A percentile compares a stretch with the other conserved stretches of the same genome.
These are phyloP conservation scores for Cassiopea andromeda DNA, from an alignment of 30 jellyfish, hydroid and myxozoan genomes.

Conservation along the genomic window DNA sequence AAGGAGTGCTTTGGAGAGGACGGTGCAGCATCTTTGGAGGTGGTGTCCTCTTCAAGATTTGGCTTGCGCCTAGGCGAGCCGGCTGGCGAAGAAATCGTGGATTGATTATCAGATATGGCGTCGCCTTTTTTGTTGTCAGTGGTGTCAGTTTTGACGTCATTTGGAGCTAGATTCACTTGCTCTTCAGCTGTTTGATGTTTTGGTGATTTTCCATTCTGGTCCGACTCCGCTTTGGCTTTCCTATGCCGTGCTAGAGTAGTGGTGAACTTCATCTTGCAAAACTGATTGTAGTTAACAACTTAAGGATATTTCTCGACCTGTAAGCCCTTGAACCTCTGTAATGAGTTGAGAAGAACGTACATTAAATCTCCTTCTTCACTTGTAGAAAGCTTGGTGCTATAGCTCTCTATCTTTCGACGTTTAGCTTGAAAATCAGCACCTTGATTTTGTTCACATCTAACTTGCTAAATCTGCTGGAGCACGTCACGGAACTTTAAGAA, in stretches of 20 bases:
- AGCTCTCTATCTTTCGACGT: no score
- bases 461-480: no score
- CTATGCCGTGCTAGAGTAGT: background rate
- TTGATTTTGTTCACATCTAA: no score
- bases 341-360: no score
- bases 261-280: constrained; percentile 19
- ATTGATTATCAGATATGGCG: background rate
- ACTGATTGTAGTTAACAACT: background rate
- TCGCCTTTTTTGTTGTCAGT: background rate
- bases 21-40: constrained; percentile 20
- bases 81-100: background rate
- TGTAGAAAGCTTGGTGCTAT: no score
- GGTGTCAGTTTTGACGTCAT: background rate
- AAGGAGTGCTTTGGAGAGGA: constrained; percentile 38
- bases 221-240: constrained; percentile 5
- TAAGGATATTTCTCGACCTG: background rate
- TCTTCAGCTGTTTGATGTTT: background rate
- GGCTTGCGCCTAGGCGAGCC: background rate
- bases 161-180: background rate
- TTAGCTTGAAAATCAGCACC: no score
- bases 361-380: no score
- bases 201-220: background rate
- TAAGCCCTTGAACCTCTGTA: background rate
- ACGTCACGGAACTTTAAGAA: no score
- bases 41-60: background rate